Base-by-base conservation (phyloP, 2,113 vertebrate genomes). In the Callopanchax toddi region DNA sequence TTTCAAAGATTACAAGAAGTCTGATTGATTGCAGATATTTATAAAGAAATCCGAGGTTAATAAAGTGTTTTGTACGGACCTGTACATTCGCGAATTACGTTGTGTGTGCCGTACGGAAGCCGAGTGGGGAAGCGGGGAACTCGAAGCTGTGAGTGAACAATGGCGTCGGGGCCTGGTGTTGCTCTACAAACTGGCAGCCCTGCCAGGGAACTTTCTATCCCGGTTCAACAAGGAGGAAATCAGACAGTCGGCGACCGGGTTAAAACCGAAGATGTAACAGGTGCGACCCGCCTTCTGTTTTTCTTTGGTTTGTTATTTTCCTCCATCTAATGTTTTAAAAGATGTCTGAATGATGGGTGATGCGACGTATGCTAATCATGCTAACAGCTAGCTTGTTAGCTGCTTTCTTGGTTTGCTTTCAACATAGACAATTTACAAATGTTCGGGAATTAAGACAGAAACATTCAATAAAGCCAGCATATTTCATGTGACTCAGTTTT, bases 221-320 rank as follows among this genome's bases (percentile, higher is more conserved):
- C 89, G 3, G 59, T 67, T 16, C 87, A 87, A 11, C 77, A 71
- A 26, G 86, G 34, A 36, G 74, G 48, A 17, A 76, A 50, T 25
- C 83, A 84, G 40, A 37, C 49, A 13, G 69, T 82, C 5, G 79
- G 40, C 51, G 92, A 93, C 2, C 84, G 91, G 34, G 9, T 49
- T 15, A 92, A 84, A 86, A n/a, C 64, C 0, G 92, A 93, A 57
- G 92, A 93, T 18, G 78, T 86, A 2, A 91, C 92, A 18, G 92
- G 92, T 93, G 1, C 1, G 4, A 32, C 2, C 20, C 5, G 8
- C 29, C 8, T 46, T 21, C 3, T 11, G 39, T 40, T 36, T 18
- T n/a, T n/a, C n/a, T n/a, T n/a, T n/a, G n/a, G n/a, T n/a, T 0
- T 12, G 39, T 29, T 20, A 5, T 6, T 1, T 37, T 22, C 4